phyloP scores from a whole-genome alignment of 2,113 vertebrate species.

The rabbit (Oryctolagus cuniculus) region DNA sequence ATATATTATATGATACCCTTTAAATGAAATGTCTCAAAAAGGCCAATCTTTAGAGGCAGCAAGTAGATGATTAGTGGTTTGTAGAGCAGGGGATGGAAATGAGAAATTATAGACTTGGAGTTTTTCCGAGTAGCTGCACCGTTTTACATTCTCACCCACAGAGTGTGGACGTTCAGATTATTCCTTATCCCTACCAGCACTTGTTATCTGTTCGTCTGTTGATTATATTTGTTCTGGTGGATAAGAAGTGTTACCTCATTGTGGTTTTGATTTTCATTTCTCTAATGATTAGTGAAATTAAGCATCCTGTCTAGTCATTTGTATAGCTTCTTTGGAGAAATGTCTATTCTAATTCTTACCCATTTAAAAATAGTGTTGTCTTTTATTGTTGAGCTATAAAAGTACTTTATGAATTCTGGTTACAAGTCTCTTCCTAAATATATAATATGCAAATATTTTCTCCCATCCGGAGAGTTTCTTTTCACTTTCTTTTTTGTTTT shows the following conservation, averaged over 20 bases:
- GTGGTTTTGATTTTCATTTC: slow-evolving; percentile 5
- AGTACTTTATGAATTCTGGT: slow-evolving; percentile 8
- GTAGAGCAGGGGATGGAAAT: neutral
- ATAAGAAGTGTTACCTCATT: neutral
- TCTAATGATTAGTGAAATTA: neutral
- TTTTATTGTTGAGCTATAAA: neutral
- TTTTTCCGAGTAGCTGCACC: neutral
- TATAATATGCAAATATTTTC: neutral
- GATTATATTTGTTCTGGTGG: neutral
- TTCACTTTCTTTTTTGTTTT: neutral
- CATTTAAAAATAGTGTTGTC: slow-evolving; percentile 13
- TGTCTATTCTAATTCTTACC: neutral
- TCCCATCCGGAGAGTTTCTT: neutral
- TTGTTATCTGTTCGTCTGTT: neutral
- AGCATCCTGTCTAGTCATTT: neutral
- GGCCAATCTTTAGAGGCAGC: neutral
- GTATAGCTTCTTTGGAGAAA: no score
- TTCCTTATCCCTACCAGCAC: neutral
- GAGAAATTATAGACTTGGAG: neutral
- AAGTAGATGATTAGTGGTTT: neutral
- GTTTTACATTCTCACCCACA: neutral
- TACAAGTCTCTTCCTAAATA: neutral
- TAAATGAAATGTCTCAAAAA: neutral
- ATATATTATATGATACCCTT: neutral
- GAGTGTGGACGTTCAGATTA: neutral